phyloP scores from a whole-genome alignment of 2,113 vertebrate species.

The Erythrocercus mccallii region DNA sequence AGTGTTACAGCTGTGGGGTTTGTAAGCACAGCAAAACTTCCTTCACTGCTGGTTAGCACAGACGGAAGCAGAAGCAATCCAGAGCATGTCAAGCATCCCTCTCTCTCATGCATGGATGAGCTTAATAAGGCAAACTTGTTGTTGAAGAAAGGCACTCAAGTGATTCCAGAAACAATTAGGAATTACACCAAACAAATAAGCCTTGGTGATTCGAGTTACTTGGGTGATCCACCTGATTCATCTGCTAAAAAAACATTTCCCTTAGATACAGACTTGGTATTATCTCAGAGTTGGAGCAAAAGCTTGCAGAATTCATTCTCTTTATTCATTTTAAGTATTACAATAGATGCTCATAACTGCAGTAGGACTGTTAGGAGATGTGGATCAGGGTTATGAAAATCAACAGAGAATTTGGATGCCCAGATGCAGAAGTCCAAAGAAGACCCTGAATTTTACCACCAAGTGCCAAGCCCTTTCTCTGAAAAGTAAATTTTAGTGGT shows the following conservation, averaged over 20 bases:
- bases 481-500: background rate
- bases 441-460: background rate
- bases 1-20: background rate
- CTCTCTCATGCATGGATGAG: background rate
- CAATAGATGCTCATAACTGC: background rate
- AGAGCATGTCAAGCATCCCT: background rate
- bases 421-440: background rate
- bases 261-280: background rate
- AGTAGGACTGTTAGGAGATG: background rate
- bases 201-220: background rate
- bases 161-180: conserved; percentile 43
- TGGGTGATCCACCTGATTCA: conserved; percentile 10
- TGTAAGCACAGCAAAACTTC: conserved; percentile 32
- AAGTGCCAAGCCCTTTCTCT: background rate
- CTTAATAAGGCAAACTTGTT: conserved; percentile 29
- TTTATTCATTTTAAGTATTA: background rate
- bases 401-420: background rate
- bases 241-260: background rate
- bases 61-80: conserved; percentile 16
- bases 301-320: background rate
- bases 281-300: background rate
- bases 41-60: conserved; percentile 6
- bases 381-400: background rate
- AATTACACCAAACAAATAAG: conserved; percentile 41
- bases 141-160: conserved; percentile 15